Evolutionary conservation across 2,888 invertebrate species (phyloP).

Genomic region (Idaea straminata): DNA sequence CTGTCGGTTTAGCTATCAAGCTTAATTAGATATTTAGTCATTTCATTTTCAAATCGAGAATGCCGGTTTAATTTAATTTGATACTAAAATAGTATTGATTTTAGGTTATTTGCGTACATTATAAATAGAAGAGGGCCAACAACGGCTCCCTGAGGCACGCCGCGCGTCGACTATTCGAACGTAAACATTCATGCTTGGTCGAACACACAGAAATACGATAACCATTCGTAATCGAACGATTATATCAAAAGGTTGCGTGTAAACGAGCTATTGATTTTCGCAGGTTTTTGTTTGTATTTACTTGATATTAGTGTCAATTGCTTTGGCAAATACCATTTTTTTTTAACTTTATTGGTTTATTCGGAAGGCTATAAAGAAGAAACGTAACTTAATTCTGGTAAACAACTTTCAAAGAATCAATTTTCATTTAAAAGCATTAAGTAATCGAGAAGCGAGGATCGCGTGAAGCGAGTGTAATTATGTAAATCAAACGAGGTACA

Average conservation of each 20-base stretch:
- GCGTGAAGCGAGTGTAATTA: neutral
- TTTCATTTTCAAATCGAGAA: neutral
- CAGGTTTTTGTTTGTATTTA: constrained; percentile 2
- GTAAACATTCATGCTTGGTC: constrained; percentile 35
- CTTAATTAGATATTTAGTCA: neutral
- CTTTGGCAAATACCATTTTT: neutral
- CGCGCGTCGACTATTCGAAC: constrained; percentile 26
- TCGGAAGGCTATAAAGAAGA: neutral
- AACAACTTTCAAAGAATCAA: neutral
- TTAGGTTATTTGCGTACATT: constrained; percentile 10
- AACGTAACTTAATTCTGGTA: neutral
- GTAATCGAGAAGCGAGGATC: neutral
- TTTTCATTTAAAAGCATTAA: neutral
- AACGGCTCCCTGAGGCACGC: constrained; percentile 24
- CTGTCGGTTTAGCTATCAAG: neutral
- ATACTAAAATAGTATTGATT: neutral
- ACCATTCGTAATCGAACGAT: constrained; percentile 32
- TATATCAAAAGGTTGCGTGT: constrained; percentile 27
- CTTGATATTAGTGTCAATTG: neutral
- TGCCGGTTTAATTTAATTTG: constrained; percentile 1
- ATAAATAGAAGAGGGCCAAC: constrained; percentile 25
- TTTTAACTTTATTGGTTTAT: neutral
- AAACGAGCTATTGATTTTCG: constrained; percentile 25
- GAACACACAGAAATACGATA: constrained; percentile 34
- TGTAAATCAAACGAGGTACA: neutral